Evolutionary conservation across 2,113 vertebrate genomes (phyloP), one percentile per base, ranked within the genome.

Genomic region (Melanocharis versteri): DNA sequence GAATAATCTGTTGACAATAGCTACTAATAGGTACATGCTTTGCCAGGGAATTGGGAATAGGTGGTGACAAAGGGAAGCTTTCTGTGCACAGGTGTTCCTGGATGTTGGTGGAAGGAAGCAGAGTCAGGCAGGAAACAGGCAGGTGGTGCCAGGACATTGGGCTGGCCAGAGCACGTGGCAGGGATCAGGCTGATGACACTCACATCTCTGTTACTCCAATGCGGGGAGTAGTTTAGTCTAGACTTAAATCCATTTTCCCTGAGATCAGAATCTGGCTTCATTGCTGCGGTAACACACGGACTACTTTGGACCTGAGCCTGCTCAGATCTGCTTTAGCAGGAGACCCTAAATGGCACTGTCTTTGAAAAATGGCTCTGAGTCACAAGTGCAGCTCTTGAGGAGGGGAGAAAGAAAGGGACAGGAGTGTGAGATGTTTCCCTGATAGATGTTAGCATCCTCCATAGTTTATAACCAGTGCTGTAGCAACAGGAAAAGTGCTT

Each of bases 141-240:
- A 31, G 15, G 6, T 44, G 65, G 31, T 66, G 71, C 76, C 15
- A 9, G 35, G 40, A 30, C n/a, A 4, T 15, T 48, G 70, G 30
- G 56, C 26, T 72, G 62, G 37, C 40, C 40, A 40, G 37, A 70
- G 73, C 2, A 2, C 0, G 0, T 68, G 39, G 21, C 57, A 48
- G 51, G 18, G 53, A 26, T 48, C 3, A 2, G 33, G n/a, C 48
- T 82, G 69, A 19, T 82, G 54, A 13, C 13, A 13, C 22, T 82
- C 8, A 1, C 24, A 39, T 16, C n/a, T 71, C 61, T 66, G 11
- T 21, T 61, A 26, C 15, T 76, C 13, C 8, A 11, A 1, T 50
- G 27, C n/a, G 30, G n/a, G 27, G 4, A 53, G 15, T 18, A 45
- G 22, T 80, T 91, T 50, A 18, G 64, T 90, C 20, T 76, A 70